Evolutionary conservation across 2,113 vertebrate species (phyloP).

Genomic region (Callopanchax toddi): DNA sequence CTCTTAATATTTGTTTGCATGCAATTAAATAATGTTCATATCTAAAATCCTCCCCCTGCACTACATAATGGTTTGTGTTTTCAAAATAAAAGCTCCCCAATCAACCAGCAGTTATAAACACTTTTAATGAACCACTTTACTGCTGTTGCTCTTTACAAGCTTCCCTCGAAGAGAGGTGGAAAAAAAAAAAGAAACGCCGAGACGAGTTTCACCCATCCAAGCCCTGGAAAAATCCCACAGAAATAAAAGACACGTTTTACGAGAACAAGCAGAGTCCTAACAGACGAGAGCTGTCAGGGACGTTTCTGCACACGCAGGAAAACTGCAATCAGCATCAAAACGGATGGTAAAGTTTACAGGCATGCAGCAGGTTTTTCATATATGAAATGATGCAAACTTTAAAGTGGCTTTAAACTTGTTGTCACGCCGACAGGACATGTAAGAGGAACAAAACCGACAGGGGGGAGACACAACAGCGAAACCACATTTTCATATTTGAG

Average conservation of each 20-base stretch:
- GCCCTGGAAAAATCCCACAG: conserved; percentile 29
- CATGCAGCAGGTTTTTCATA: conserved; percentile 63
- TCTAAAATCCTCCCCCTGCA: conserved; percentile 30
- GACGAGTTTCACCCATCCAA: conserved; percentile 24
- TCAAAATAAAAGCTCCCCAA: conserved; percentile 61
- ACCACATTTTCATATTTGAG: conserved; percentile 51
- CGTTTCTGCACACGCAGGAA: conserved; percentile 66
- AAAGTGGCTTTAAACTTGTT: conserved; percentile 60
- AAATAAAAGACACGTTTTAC: conserved; percentile 64
- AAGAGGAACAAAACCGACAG: conserved; percentile 18
- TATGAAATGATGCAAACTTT: conserved; percentile 53
- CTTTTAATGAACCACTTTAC: conserved; percentile 70
- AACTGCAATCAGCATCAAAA: conserved; percentile 72
- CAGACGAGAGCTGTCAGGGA: conserved; percentile 59
- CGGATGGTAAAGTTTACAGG: conserved; percentile 68
- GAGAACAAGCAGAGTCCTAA: conserved; percentile 66
- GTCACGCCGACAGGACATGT: conserved; percentile 40
- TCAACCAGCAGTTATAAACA: conserved; percentile 65
- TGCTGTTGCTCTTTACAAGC: conserved; percentile 58
- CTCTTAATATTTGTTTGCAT: too few relatives aligned
- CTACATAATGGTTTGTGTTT: conserved; percentile 60
- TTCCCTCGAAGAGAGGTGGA: conserved; percentile 64
- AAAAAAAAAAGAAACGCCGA: conserved; percentile 49
- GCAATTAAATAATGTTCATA: background rate
- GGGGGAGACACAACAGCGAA: background rate